Evolutionary conservation across 2,113 vertebrate genomes (phyloP).

Genomic region (Rhombomys opimus): DNA sequence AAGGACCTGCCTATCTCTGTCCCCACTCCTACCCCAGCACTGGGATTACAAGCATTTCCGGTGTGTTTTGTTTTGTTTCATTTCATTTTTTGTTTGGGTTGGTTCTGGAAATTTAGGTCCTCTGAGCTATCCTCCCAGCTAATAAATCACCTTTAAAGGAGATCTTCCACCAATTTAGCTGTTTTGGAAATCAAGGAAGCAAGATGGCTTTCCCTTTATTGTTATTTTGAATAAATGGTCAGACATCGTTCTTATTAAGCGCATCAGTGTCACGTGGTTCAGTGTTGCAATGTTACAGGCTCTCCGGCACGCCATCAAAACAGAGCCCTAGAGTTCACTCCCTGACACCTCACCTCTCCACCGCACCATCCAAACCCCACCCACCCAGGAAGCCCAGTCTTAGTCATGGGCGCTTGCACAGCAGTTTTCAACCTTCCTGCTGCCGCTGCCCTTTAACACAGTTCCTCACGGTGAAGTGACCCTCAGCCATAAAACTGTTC

Average conservation of each 20-base stretch:
- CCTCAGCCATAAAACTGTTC: background rate
- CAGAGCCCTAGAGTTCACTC: background rate
- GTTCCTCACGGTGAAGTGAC: background rate
- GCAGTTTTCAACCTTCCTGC: background rate
- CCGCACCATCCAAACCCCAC: background rate
- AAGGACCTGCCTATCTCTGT: background rate
- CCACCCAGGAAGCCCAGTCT: background rate
- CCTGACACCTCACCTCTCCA: background rate
- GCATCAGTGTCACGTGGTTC: background rate
- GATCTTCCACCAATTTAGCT: constrained; percentile 13
- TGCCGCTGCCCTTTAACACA: background rate
- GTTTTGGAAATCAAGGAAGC: constrained; percentile 29
- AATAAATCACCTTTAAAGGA: constrained; percentile 44
- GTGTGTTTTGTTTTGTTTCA: background rate
- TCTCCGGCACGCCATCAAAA: background rate
- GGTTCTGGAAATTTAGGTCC: no score
- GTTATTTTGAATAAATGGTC: constrained; percentile 55
- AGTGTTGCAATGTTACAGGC: constrained; percentile 2
- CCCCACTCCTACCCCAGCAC: background rate
- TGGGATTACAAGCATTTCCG: background rate
- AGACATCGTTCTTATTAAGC: constrained; percentile 57
- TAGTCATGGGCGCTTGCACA: background rate
- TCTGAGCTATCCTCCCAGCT: background rate
- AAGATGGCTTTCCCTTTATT: constrained; percentile 27
- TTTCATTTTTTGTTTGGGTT: background rate